Conservation (phyloP, 2,113 vertebrate genomes). For the Delphinus delphis region DNA sequence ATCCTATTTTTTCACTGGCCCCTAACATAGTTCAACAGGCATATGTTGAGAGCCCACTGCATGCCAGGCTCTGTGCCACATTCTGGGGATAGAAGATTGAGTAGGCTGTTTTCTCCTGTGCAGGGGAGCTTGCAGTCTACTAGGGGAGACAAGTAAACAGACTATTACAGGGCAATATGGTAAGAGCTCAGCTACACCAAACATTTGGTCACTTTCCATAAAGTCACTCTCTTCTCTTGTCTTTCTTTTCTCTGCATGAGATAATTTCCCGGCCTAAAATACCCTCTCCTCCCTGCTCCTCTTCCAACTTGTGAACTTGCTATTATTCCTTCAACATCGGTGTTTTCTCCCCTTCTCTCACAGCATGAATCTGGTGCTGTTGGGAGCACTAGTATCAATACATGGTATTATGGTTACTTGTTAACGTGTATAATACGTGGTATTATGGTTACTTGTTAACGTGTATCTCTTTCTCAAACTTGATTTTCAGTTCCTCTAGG, state of each 20-base stretch:
- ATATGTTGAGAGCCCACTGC: neutral
- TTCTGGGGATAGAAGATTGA: neutral
- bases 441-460: neutral
- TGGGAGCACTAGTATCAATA: neutral
- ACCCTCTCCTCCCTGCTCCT: neutral
- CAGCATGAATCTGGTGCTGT: neutral
- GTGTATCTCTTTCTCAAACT: neutral
- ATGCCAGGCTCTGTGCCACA: neutral
- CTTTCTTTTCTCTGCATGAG: neutral
- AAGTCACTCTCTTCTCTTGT: neutral
- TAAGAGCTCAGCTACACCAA: neutral
- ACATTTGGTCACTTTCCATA: neutral
- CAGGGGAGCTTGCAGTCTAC: neutral
- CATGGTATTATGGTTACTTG: too few relatives aligned
- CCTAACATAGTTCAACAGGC: neutral
- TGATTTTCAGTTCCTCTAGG: neutral
- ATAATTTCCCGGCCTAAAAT: neutral
- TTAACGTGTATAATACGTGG: neutral
- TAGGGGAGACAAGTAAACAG: neutral
- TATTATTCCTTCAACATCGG: neutral
- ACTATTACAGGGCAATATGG: neutral
- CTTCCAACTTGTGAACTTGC: neutral
- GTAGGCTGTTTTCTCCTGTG: neutral
- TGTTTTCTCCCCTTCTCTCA: neutral
- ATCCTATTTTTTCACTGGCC: neutral